phyloP scores from a whole-genome alignment of 2,888 invertebrate genomes.

The Catocala sponsa region DNA sequence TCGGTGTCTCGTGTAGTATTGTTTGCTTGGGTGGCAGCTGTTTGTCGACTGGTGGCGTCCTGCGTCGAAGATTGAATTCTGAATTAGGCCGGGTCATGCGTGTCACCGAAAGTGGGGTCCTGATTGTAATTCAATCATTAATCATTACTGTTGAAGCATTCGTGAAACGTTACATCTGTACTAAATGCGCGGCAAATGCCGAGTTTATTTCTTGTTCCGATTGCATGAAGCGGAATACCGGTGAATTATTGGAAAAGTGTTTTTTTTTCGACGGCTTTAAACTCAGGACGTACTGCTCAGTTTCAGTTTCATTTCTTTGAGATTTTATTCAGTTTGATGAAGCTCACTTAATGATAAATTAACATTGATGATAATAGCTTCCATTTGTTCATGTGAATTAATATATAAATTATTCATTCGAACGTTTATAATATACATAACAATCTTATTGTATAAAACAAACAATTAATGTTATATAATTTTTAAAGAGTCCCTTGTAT shows the following conservation, averaged over 20 bases:
- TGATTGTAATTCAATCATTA: slow-evolving; percentile 56
- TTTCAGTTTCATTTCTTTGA: neutral
- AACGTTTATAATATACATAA: no score
- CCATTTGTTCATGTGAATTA: no score
- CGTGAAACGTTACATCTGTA: slow-evolving; percentile 43
- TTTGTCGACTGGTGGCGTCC: slow-evolving; percentile 43
- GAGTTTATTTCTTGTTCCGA: slow-evolving; percentile 33
- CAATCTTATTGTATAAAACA: no score
- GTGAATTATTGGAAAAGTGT: slow-evolving; percentile 14
- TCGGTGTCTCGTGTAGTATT: slow-evolving; percentile 42
- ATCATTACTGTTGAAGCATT: slow-evolving; percentile 49
- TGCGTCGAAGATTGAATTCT: slow-evolving; percentile 57
- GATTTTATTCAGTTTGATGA: neutral
- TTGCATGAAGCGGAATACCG: slow-evolving; percentile 23
- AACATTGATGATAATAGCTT: neutral
- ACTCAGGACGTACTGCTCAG: neutral
- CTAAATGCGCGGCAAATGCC: slow-evolving; percentile 35
- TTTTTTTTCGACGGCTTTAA: slow-evolving; percentile 9
- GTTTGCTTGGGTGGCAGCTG: slow-evolving; percentile 46
- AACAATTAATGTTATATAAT: no score
- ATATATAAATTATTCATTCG: no score
- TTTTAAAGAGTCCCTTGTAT: no score
- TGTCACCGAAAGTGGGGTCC: slow-evolving; percentile 44
- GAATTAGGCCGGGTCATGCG: slow-evolving; percentile 53
- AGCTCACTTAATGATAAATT: neutral